Base-by-base conservation (phyloP, 2,888 invertebrate genomes). In the Mystacides longicornis region DNA sequence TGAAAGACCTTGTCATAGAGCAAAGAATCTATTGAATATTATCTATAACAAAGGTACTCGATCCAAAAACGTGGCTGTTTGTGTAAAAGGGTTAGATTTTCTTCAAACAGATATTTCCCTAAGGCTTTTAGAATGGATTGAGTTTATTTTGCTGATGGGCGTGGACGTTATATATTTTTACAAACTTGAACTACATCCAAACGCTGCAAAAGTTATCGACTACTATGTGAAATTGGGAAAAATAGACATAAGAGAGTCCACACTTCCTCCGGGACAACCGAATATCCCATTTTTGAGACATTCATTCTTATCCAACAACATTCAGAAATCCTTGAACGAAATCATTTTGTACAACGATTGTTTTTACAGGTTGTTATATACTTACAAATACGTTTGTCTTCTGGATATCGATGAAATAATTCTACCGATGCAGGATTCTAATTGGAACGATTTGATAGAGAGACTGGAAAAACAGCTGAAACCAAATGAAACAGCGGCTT, bases 311-410 rank as follows among this genome's bases (percentile, higher is more conserved):
- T 87, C 87, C 55, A 89, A 90, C 68, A 93, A 93, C 71, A 93
- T 91, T 66, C 90, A 94, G 73, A 95, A 96, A 72, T 80, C 95
- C 9, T 90, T 94, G 70, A 93, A 93, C 74, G 95, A 96, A 72
- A 79, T 96, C 57, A 90, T 96, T 64, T 93, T 95, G 14, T 96
- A 95, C 77, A 96, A 96, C 71, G 96, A 96, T 71, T 96, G 96
- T 67, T 80, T 96, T 52, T 95, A 95, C 74, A 87, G 91, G 69
- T 89, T 94, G 69, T 83, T 94, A 76, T 89, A 93, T 70, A 81
- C 86, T 62, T 95, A 93, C 72, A 84, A 89, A 62, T 93, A 90
- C 74, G 85, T 94, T 52, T 90, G 90, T 18, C 76, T 95, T 56
- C 77, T 95, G 52, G 96, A 96, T 69, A 88, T 93, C 62, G 95